Evolutionary conservation across 2,113 vertebrate species (phyloP).

Genomic region (Phoxinus phoxinus): DNA sequence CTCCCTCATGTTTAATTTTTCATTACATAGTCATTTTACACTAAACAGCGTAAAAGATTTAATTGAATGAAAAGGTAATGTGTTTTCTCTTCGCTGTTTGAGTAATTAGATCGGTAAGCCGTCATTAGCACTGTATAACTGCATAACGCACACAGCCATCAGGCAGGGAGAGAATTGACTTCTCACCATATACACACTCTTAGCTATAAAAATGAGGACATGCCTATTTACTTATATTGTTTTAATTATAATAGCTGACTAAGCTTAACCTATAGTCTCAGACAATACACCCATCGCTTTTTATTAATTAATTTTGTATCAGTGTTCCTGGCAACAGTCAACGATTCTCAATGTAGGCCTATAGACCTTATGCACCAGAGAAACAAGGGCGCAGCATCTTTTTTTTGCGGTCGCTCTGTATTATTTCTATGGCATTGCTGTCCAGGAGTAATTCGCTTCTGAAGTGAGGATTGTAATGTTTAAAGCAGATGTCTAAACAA

Average conservation of each 20-base stretch:
- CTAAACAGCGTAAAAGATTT: constrained; percentile 35
- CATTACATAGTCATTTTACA: constrained; percentile 33
- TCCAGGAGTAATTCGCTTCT: no score
- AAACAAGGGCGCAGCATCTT: no score
- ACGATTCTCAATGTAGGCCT: no score
- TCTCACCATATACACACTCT: not conserved
- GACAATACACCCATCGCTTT: not conserved
- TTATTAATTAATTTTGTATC: no score
- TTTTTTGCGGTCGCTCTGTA: no score
- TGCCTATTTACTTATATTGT: not conserved
- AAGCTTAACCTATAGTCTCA: not conserved
- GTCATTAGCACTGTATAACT: constrained; percentile 1
- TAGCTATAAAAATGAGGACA: constrained; percentile 8
- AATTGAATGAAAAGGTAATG: constrained; percentile 32
- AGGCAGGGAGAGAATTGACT: not conserved
- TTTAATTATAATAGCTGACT: constrained; percentile 11
- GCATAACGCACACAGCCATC: not conserved
- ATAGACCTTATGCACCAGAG: no score
- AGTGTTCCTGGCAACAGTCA: not conserved
- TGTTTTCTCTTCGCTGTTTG: constrained; percentile 27
- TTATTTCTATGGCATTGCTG: no score
- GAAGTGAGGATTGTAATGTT: no score
- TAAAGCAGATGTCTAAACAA: no score
- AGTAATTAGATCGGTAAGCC: constrained; percentile 35
- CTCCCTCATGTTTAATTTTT: constrained; percentile 34